Evolutionary conservation across 2,113 vertebrate genomes (phyloP).

Genomic region (Vulpes lagopus): DNA sequence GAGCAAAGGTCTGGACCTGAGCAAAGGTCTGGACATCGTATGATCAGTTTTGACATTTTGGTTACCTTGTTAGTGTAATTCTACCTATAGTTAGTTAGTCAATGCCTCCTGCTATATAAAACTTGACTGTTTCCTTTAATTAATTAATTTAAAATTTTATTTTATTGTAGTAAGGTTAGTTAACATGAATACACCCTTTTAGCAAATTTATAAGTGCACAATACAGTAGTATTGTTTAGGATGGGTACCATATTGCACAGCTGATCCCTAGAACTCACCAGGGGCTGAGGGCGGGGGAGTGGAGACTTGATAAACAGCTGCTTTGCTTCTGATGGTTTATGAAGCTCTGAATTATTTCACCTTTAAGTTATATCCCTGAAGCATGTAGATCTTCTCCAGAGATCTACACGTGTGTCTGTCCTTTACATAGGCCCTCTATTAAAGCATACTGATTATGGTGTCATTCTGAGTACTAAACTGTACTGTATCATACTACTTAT

Average conservation of each 20-base stretch:
- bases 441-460: background rate
- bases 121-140: background rate
- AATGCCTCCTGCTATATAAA: background rate
- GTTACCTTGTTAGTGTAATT: background rate
- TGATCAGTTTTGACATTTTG: background rate
- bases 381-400: too few species aligned
- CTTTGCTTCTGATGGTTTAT: background rate
- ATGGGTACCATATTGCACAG: background rate
- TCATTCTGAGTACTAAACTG: background rate
- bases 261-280: background rate
- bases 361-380: background rate
- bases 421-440: background rate
- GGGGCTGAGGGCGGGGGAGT: background rate
- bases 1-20: background rate
- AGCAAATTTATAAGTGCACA: background rate
- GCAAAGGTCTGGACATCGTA: background rate
- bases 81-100: background rate
- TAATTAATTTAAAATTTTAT: background rate
- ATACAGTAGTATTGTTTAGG: background rate
- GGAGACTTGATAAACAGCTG: background rate
- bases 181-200: background rate
- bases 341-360: background rate
- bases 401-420: background rate
- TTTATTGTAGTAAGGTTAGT: background rate
- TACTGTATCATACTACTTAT: background rate